These are phyloP conservation scores for Eustalomyia histrio DNA, from an alignment of 2,888 invertebrate species.

Conservation along the genomic window DNA sequence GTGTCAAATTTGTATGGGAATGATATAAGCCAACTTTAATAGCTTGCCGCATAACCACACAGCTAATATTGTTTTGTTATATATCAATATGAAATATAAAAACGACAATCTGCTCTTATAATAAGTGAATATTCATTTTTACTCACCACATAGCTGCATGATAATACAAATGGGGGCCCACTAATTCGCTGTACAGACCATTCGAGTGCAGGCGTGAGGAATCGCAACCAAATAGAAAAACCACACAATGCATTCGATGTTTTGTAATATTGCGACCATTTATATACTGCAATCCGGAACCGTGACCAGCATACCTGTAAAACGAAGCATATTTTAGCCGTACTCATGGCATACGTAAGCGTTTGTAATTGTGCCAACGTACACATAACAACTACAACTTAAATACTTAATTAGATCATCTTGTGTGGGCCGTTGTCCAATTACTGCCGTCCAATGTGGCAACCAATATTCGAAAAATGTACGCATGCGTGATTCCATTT, in stretches of 20 bases:
- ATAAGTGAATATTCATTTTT: background rate
- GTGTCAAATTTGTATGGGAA: too few relatives aligned
- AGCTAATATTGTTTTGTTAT: too few relatives aligned
- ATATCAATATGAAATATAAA: too few relatives aligned
- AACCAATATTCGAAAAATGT: slow-evolving; percentile 81
- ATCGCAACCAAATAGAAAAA: slow-evolving; percentile 85
- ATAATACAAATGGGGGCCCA: slow-evolving; percentile 80
- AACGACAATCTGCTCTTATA: background rate
- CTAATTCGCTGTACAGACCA: slow-evolving; percentile 80
- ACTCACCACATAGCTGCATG: slow-evolving; percentile 76
- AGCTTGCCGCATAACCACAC: too few relatives aligned
- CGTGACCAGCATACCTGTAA: slow-evolving; percentile 86
- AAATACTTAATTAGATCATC: slow-evolving; percentile 81
- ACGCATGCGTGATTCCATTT: slow-evolving; percentile 80
- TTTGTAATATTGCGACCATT: slow-evolving; percentile 81
- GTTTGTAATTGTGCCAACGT: slow-evolving; percentile 70
- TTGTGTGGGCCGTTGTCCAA: slow-evolving; percentile 80
- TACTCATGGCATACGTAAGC: background rate
- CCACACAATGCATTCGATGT: slow-evolving; percentile 80
- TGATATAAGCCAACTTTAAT: too few relatives aligned
- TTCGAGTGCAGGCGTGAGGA: slow-evolving; percentile 79
- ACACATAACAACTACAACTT: slow-evolving; percentile 83
- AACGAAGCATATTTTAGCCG: slow-evolving; percentile 14
- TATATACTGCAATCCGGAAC: slow-evolving; percentile 83
- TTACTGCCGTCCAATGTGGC: slow-evolving; percentile 79